Percentiles rank a stretch among this genome's conserved stretches.
Conservation (phyloP, 2,113 vertebrate genomes). For the Nettapus auritus region DNA sequence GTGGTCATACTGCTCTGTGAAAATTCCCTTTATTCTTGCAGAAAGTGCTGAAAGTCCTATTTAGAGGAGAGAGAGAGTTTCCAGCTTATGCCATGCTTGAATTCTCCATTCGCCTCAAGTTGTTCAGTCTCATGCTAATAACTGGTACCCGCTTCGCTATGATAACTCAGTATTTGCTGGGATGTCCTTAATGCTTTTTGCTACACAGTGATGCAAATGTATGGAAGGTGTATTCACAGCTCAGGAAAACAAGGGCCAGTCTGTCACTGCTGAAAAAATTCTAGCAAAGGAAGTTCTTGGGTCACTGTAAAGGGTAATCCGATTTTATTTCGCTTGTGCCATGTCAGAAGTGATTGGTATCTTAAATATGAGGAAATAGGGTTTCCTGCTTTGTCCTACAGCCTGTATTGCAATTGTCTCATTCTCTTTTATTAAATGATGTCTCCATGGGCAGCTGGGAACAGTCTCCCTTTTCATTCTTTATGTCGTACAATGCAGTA, state of each 20-base stretch:
- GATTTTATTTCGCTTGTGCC: constrained; percentile 21
- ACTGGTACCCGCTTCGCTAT: neutral
- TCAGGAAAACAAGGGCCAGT: neutral
- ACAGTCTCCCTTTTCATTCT: neutral
- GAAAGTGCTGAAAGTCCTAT: neutral
- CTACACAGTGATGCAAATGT: neutral
- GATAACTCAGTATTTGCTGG: neutral
- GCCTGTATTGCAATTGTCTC: neutral
- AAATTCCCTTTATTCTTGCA: neutral
- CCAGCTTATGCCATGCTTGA: neutral
- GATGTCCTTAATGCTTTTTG: neutral
- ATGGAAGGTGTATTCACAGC: neutral
- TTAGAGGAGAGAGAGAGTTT: neutral
- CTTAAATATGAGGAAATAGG: constrained; percentile 32
- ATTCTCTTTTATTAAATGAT: neutral
- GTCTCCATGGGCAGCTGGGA: neutral
- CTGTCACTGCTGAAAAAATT: neutral
- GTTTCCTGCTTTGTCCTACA: constrained; percentile 15
- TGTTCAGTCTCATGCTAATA: neutral
- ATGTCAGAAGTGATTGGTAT: constrained; percentile 2
- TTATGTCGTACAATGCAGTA: neutral
- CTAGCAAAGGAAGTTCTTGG: neutral
- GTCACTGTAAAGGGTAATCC: constrained; percentile 38
- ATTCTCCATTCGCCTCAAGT: neutral
- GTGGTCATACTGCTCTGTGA: neutral